A percentile compares a stretch with the other conserved stretches of the same genome.
These are phyloP conservation scores for Dendrolimus pini DNA, from an alignment of 2,888 invertebrate species.

Conservation along the genomic window DNA sequence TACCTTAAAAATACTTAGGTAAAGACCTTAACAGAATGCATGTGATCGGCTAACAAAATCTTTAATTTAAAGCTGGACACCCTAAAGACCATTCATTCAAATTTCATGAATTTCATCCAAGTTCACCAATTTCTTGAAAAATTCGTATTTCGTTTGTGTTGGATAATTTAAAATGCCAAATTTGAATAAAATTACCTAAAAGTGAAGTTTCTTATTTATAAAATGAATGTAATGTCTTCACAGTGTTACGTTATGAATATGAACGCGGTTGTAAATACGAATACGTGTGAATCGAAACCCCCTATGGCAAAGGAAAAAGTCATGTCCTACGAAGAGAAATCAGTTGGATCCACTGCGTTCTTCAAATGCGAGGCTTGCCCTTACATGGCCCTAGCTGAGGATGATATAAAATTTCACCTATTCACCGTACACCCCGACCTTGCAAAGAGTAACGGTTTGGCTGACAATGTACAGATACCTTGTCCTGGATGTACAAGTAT, in stretches of 20 bases:
- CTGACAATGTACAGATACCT: constrained; percentile 71
- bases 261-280: constrained; percentile 27
- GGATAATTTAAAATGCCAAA: no score
- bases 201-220: background rate
- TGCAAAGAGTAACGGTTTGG: constrained; percentile 70
- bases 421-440: constrained; percentile 64
- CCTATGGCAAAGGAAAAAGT: constrained; percentile 49
- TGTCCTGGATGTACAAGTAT: constrained; percentile 83
- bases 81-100: no score
- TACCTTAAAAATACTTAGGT: no score
- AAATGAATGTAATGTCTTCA: constrained; percentile 26
- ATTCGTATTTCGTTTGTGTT: no score
- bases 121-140: no score
- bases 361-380: constrained; percentile 75
- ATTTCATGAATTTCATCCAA: no score
- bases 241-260: constrained; percentile 41
- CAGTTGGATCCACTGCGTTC: constrained; percentile 66
- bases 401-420: constrained; percentile 71
- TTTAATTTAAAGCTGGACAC: no score
- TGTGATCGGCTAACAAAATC: no score
- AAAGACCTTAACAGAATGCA: no score
- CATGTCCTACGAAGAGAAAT: constrained; percentile 68
- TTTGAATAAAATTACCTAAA: background rate
- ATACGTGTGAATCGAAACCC: constrained; percentile 27
- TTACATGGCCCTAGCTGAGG: constrained; percentile 71